Evolutionary conservation across 2,888 invertebrate species (phyloP).

Genomic region (Andricus curvator): DNA sequence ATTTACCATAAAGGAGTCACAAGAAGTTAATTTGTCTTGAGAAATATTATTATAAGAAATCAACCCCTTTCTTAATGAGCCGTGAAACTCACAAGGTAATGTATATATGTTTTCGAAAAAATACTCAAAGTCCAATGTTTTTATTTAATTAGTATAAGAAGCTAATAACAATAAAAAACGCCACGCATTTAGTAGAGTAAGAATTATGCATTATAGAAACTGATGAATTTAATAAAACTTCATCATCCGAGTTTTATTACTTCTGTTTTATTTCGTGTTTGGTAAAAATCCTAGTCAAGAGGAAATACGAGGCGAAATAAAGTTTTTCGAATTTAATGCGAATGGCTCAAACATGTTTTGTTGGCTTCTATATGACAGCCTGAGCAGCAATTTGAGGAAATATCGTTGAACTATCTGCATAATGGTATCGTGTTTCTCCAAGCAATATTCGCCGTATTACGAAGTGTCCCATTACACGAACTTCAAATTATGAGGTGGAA

Average conservation of each 20-base stretch:
- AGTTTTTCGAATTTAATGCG: neutral
- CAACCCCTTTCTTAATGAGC: too few species aligned
- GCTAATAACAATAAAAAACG: neutral
- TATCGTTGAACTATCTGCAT: slow-evolving; percentile 6
- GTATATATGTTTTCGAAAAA: too few species aligned
- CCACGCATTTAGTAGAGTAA: neutral
- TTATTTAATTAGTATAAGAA: neutral
- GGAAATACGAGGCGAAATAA: neutral
- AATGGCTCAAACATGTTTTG: neutral
- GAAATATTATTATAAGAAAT: too few species aligned
- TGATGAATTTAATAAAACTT: neutral
- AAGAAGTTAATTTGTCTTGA: too few species aligned
- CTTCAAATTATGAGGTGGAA: neutral
- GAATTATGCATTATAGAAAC: neutral
- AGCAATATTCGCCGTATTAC: neutral
- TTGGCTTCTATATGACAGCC: neutral
- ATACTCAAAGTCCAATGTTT: neutral
- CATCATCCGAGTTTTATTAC: neutral
- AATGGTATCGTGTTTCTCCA: neutral
- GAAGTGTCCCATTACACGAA: neutral
- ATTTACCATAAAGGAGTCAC: too few species aligned
- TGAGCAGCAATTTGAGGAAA: neutral
- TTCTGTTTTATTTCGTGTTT: neutral
- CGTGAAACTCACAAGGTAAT: too few species aligned
- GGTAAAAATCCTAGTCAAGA: neutral